A percentile compares a stretch with the other conserved stretches of the same genome.
Conservation (phyloP, 2,797 vertebrate genomes). For the Myripristis jacobus region DNA sequence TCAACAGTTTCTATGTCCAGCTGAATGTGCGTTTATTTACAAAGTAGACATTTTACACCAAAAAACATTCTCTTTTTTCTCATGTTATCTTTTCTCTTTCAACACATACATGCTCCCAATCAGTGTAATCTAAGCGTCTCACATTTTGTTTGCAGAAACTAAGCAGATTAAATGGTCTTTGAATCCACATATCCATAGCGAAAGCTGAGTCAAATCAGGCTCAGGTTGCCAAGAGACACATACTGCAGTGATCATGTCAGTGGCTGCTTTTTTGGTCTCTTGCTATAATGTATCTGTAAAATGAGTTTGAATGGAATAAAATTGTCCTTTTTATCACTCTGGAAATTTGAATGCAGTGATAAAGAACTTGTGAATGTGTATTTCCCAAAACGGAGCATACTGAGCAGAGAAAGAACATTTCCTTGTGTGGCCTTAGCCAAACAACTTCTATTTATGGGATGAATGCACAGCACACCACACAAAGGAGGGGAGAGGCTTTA, state of each 20-base stretch:
- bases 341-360: conserved; percentile 6
- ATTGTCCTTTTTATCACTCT: too few relatives aligned
- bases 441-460: conserved; percentile 21
- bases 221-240: neutral
- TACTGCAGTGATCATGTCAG: neutral
- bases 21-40: too few relatives aligned
- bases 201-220: neutral
- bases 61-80: too few relatives aligned
- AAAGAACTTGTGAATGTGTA: conserved; percentile 9
- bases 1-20: too few relatives aligned
- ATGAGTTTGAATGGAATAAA: neutral
- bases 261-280: neutral
- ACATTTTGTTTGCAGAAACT: neutral
- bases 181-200: neutral
- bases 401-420: conserved; percentile 14
- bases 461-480: conserved; percentile 15
- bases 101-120: neutral
- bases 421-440: neutral
- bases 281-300: neutral
- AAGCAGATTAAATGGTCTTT: neutral
- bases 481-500: neutral
- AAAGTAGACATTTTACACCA: too few relatives aligned
- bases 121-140: neutral
- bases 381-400: conserved; percentile 3
- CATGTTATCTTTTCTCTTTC: too few relatives aligned